phyloP scores from a whole-genome alignment of 2,113 vertebrate species.

The Excalfactoria chinensis region DNA sequence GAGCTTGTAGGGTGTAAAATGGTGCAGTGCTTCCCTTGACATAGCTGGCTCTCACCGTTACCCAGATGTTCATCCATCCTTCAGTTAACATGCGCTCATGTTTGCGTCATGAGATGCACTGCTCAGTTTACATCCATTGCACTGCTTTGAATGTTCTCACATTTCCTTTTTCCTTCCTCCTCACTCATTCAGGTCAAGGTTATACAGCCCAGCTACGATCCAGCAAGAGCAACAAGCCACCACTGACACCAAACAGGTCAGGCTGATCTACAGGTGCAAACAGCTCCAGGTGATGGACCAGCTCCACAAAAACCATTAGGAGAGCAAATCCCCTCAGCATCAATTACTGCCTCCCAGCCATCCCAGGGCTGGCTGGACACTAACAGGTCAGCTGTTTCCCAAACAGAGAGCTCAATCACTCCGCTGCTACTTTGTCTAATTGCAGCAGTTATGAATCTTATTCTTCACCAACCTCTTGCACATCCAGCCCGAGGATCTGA shows the following conservation, averaged over 20 bases:
- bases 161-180: not conserved
- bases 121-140: not conserved
- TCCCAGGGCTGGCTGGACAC: not conserved
- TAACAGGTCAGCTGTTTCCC: not conserved
- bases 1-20: not conserved
- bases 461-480: not conserved
- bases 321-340: not conserved
- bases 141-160: not conserved
- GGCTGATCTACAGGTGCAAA: not conserved
- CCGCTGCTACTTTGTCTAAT: not conserved
- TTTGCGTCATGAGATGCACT: not conserved
- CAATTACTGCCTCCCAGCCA: not conserved
- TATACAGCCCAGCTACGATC: not conserved
- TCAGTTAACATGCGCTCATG: not conserved
- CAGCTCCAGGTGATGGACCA: not conserved
- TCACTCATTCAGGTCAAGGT: not conserved
- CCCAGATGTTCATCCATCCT: not conserved
- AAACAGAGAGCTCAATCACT: not conserved
- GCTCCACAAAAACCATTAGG: slow-evolving; percentile 18
- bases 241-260: not conserved
- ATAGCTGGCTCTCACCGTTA: not conserved
- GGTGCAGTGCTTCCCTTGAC: not conserved
- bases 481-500: not conserved
- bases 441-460: not conserved
- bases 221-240: not conserved